Evolutionary conservation across 2,888 invertebrate genomes (phyloP).

Genomic region (Spilosoma lubricipeda): DNA sequence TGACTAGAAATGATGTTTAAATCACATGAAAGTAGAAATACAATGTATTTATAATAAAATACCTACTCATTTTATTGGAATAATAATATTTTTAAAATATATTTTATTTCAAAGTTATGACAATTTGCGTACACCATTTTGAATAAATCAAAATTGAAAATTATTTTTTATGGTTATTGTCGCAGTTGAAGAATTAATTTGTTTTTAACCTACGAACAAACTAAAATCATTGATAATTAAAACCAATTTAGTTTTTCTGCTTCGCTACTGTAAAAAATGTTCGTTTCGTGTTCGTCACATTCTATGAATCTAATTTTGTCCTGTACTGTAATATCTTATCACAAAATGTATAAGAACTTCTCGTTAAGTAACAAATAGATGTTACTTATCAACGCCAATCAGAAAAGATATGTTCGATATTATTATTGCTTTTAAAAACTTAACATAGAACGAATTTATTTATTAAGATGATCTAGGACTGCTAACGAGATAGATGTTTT

Average conservation of each 20-base stretch:
- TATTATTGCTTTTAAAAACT: conserved; percentile 22
- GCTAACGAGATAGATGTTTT: neutral
- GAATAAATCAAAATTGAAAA: neutral
- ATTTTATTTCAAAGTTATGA: neutral
- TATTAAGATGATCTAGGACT: neutral
- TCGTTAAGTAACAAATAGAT: too few species aligned
- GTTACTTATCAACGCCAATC: conserved; percentile 11
- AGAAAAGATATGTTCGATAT: conserved; percentile 37
- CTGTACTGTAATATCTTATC: conserved; percentile 15
- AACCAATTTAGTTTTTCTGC: neutral
- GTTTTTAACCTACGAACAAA: neutral
- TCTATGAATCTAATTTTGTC: neutral
- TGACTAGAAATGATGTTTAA: neutral
- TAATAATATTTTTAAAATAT: neutral
- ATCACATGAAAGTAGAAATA: neutral
- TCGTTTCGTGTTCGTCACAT: neutral
- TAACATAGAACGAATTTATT: neutral
- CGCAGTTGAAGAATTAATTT: neutral
- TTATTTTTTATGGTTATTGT: neutral
- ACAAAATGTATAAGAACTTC: conserved; percentile 26
- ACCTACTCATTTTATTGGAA: neutral
- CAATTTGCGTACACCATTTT: neutral
- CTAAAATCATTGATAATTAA: neutral
- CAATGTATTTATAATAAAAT: neutral
- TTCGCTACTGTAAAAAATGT: neutral